Evolutionary conservation across 2,113 vertebrate species (phyloP), one percentile per base, ranked within the genome.

Genomic region (Macrotis lagotis): DNA sequence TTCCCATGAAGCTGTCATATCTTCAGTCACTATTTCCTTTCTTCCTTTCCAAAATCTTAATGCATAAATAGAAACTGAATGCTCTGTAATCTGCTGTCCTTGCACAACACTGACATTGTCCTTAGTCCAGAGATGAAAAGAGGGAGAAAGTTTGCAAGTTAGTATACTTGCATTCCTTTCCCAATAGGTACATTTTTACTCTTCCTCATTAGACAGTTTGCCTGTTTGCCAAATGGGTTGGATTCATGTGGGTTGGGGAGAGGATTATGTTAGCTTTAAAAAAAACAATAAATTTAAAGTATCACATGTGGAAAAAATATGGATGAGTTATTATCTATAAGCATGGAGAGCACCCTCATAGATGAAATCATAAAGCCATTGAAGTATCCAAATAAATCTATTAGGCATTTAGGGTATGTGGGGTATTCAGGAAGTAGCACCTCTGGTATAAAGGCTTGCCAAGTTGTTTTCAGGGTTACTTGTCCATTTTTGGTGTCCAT

Each of bases 1-100:
- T 50, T 92, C 90, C 94, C 48, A 0, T 16, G 47, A 90, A 90
- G 96, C 94, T 93, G 83, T 22, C 16, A 3, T 26, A 9, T 90
- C 48, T 51, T 26, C 90, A 44, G 94, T 94, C 91, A 94, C 52
- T 7, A 2, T 94, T 94, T 92, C 91, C 95, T 94, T 88, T 50
- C 55, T 66, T 91, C 48, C 89, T 91, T 90, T 89, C 95, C 94
- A 91, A 47, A 16, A 44, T 88, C 53, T 74, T 25, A 0, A 50
- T 44, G 51, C 47, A 93, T 91, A 94, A 91, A 89, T 37, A 83
- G 90, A 55, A 93, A 83, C 44, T 44, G 19, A 51, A 0, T 19
- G 26, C 66, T 26, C 47, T n/a, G 4, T 3, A 31, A 51, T 51
- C 48, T 0, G 52, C 89, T 31, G 26, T 49, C 83, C 93, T 47